Evolutionary conservation across 2,113 vertebrate genomes (phyloP).

Genomic region (Gallinago undulata): DNA sequence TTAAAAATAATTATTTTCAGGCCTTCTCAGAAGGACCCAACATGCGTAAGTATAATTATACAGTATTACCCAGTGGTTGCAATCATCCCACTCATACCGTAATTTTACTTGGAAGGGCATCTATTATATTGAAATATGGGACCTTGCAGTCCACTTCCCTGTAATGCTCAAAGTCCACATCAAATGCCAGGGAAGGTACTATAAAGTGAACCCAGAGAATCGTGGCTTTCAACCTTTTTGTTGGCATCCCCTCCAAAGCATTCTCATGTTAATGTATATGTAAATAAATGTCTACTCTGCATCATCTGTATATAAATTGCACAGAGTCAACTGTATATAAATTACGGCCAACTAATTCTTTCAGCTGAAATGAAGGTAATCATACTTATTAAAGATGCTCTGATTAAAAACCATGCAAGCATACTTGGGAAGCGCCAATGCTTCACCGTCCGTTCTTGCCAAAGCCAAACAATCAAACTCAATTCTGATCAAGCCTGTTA

Average conservation of each 20-base stretch:
- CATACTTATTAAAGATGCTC: not conserved
- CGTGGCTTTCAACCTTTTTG: not conserved
- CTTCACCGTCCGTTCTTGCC: not conserved
- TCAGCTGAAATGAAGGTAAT: not conserved
- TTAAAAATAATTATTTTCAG: constrained; percentile 15
- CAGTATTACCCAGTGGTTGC: not conserved
- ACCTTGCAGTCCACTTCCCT: not conserved
- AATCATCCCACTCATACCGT: not conserved
- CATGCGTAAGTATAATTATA: not conserved
- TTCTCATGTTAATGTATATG: constrained; percentile 45
- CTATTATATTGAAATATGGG: not conserved
- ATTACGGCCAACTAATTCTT: not conserved
- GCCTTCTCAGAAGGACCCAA: not conserved
- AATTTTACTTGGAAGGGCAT: constrained; percentile 13
- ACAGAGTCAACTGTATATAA: not conserved
- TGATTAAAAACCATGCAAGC: not conserved
- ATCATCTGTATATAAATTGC: constrained; percentile 32
- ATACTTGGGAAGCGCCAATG: not conserved
- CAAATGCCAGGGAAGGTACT: not conserved
- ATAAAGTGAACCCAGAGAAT: not conserved
- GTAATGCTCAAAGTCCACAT: not conserved
- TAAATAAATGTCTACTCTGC: constrained; percentile 32
- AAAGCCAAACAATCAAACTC: not conserved
- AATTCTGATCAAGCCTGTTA: not conserved
- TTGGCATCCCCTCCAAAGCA: constrained; percentile 43